Conservation (phyloP, 2,113 vertebrate genomes). For the Triplophysa rosa region DNA sequence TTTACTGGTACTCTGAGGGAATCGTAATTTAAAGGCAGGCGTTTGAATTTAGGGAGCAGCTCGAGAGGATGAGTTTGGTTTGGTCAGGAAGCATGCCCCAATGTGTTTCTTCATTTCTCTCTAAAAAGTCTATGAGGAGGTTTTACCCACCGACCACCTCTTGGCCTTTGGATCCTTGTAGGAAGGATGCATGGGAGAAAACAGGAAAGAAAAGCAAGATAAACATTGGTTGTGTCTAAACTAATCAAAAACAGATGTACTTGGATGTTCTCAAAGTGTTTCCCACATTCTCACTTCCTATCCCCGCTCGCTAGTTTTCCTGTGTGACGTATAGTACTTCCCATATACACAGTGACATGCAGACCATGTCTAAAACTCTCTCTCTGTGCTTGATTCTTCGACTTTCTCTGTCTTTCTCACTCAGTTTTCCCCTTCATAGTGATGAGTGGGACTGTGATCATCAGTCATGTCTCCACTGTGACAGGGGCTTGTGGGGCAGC, state of each 20-base stretch:
- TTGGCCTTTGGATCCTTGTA: neutral
- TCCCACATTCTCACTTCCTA: constrained; percentile 1
- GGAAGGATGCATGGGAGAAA: neutral
- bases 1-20: neutral
- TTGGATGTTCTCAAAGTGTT: constrained; percentile 15
- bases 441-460: constrained; percentile 28
- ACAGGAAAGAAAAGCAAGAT: neutral
- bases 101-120: constrained; percentile 1
- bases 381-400: neutral
- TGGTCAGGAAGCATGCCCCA: constrained; percentile 21
- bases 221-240: neutral
- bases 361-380: neutral
- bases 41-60: neutral
- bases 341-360: neutral
- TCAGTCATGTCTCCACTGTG: constrained; percentile 10
- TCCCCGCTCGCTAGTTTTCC: neutral
- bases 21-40: neutral
- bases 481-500: constrained; percentile 34
- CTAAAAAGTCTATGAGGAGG: neutral
- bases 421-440: constrained; percentile 1
- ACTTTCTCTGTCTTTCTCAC: neutral
- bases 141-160: neutral
- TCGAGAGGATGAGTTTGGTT: neutral
- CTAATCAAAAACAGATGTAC: constrained; percentile 17
- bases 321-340: neutral